A percentile compares a stretch with the other conserved stretches of the same genome.
Conservation (phyloP, 1,140 invertebrate species). For the Pararge aegeria region DNA sequence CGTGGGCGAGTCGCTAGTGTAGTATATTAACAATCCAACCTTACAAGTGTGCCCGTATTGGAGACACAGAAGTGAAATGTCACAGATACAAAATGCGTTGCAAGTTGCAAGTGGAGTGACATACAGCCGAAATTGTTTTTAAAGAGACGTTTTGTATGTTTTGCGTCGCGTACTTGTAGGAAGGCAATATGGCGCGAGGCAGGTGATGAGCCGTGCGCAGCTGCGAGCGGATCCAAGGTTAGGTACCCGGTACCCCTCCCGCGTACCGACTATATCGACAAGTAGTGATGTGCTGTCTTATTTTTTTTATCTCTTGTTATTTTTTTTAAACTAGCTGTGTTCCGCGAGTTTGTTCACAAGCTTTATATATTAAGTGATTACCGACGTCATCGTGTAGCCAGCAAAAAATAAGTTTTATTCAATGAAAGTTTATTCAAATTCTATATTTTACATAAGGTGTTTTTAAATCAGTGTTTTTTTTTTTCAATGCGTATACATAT, state of each 20-base stretch:
- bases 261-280: constrained; percentile 43
- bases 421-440: too few species aligned
- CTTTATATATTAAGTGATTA: too few species aligned
- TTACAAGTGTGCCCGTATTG: neutral
- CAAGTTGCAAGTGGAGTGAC: constrained; percentile 19
- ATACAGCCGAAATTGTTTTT: constrained; percentile 30
- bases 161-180: constrained; percentile 54
- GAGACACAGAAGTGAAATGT: neutral
- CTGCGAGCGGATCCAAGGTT: constrained; percentile 65
- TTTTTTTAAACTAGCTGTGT: constrained; percentile 3
- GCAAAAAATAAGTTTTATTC: too few species aligned
- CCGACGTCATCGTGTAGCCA: too few species aligned
- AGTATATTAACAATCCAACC: too few species aligned
- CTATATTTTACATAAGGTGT: too few species aligned
- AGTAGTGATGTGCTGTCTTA: constrained; percentile 50
- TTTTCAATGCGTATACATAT: too few species aligned
- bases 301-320: constrained; percentile 31
- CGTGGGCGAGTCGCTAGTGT: too few species aligned
- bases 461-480: too few species aligned
- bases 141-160: constrained; percentile 41
- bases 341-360: too few species aligned
- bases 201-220: constrained; percentile 65
- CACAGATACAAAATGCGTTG: neutral
- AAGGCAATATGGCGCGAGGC: constrained; percentile 65
- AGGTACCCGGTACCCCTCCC: constrained; percentile 45